These are phyloP conservation scores for Pseudopipra pipra DNA, from an alignment of 2,113 vertebrate species.

Conservation along the genomic window DNA sequence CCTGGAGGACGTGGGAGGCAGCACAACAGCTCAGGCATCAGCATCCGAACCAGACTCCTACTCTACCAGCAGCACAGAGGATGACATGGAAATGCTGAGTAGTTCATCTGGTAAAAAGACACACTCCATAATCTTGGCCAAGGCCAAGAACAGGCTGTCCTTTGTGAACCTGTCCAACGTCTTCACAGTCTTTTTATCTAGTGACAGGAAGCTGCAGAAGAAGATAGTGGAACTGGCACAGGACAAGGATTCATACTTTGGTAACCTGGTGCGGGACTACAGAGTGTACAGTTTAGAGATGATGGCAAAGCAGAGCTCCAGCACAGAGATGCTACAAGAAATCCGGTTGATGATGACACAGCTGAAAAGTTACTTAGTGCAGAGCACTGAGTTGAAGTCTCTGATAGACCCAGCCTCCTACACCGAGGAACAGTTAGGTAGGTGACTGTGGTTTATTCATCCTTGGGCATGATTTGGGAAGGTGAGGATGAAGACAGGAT, in stretches of 20 bases:
- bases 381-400: constrained; percentile 88
- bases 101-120: constrained; percentile 75
- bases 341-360: constrained; percentile 98
- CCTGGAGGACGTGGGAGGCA: constrained; percentile 77
- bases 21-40: background rate
- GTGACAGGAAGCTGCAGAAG: constrained; percentile 88
- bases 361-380: constrained; percentile 95
- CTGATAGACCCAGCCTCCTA: constrained; percentile 80
- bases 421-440: constrained; percentile 82
- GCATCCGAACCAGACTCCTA: constrained; percentile 84
- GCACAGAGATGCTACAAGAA: constrained; percentile 96
- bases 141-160: constrained; percentile 87
- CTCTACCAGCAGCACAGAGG: constrained; percentile 92
- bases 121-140: constrained; percentile 83
- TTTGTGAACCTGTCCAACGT: constrained; percentile 80
- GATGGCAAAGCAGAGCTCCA: constrained; percentile 86
- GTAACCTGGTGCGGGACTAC: constrained; percentile 91
- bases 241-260: constrained; percentile 90
- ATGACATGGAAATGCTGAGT: constrained; percentile 77
- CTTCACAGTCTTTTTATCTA: constrained; percentile 87
- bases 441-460: constrained; percentile 25
- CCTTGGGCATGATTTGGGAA: background rate
- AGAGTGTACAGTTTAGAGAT: constrained; percentile 91
- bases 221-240: constrained; percentile 90
- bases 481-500: background rate